A percentile compares a stretch with the other conserved stretches of the same genome.
These are phyloP conservation scores for Acrocephalus arundinaceus DNA, from an alignment of 2,113 vertebrate genomes.

Conservation along the genomic window DNA sequence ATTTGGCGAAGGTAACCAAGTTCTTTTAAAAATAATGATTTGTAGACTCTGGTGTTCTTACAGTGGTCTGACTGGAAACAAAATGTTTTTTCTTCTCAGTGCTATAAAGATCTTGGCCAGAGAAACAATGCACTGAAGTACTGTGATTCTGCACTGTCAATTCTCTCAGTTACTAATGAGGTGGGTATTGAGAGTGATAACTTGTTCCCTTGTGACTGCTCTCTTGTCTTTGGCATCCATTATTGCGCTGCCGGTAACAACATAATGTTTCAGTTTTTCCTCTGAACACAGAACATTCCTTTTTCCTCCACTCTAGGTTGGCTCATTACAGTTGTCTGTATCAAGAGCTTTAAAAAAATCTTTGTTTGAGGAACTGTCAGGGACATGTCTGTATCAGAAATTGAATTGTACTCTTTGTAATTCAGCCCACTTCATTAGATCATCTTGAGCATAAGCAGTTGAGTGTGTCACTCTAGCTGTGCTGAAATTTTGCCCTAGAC, in stretches of 20 bases:
- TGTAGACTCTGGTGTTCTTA: background rate
- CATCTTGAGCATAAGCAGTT: background rate
- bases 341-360: background rate
- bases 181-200: constrained; percentile 71
- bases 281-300: background rate
- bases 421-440: background rate
- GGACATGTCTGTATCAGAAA: background rate
- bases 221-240: constrained; percentile 17
- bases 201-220: background rate
- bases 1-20: constrained; percentile 88
- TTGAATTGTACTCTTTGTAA: background rate
- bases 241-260: background rate
- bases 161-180: constrained; percentile 83
- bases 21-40: constrained; percentile 10
- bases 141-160: constrained; percentile 82
- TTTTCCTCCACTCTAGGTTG: background rate
- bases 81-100: constrained; percentile 76
- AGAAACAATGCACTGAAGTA: constrained; percentile 77
- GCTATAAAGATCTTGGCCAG: constrained; percentile 86
- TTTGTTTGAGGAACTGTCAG: background rate
- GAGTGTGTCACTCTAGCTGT: background rate
- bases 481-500: background rate
- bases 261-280: constrained; percentile 1
- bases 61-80: constrained; percentile 27
- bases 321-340: background rate